Base-by-base conservation (phyloP, 2,888 invertebrate genomes). In the Andrena hattorfiana region DNA sequence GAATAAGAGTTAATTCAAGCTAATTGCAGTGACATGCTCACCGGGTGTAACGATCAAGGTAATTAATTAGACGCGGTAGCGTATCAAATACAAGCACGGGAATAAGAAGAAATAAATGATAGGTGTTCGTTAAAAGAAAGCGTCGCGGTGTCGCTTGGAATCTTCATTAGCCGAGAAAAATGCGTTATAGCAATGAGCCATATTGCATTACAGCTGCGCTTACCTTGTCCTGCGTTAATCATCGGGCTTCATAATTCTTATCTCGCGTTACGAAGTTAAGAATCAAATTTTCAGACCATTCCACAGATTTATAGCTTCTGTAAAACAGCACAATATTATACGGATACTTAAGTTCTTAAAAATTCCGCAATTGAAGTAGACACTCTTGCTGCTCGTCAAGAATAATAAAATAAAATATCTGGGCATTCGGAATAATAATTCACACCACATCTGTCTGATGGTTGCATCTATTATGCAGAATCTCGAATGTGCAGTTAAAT, bases 91-190 rank as follows among this genome's bases (percentile, higher is more conserved):
- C 32, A 23, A 74, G 16, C 20, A 0, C 1, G 13, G 68, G 51
- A 67, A 70, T 2, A 26, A 13, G 64, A 69, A 69, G 63, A 78
- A 67, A 68, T 78, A 81, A 81, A 8, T 74, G 30, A 68, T 74
- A 66, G 73, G 26, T n/a, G 42, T 64, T 70, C 69, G 69, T 81
- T 79, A 70, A n/a, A 66, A 32, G 49, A 73, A 81, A 23, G 26
- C 63, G 62, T 77, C 26, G 35, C 60, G n/a, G 30, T 8, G 66
- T 70, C 81, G 32, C 30, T 59, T 32, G 26, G 60, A 49, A 66
- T 70, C 59, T 66, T 81, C 72, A 70, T 79, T 79, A 76, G 64
- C 23, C 35, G 35, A 66, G 76, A 76, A 76, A 70, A 79, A 79
- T 79, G 42, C 4, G 49, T 79, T 42, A 81, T 51, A 16, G n/a